Evolutionary conservation across 2,888 invertebrate genomes (phyloP).

Genomic region (Alsophila aescularia): DNA sequence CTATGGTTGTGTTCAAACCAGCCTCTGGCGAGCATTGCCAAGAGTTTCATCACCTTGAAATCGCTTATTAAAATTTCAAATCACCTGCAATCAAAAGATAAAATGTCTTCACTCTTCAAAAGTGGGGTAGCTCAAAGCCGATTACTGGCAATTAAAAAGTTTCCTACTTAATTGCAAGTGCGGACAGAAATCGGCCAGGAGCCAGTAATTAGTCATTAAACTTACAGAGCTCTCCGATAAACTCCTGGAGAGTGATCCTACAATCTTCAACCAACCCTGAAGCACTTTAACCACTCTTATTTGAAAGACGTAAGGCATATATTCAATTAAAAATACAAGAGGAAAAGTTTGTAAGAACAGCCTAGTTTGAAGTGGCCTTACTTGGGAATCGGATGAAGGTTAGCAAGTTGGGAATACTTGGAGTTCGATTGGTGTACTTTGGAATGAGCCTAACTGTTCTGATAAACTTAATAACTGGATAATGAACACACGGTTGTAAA

Average conservation of each 20-base stretch:
- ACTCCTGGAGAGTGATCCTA: slow-evolving; percentile 24
- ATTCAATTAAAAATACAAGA: slow-evolving; percentile 15
- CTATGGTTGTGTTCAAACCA: too few relatives aligned
- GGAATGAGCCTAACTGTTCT: background rate
- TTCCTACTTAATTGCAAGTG: slow-evolving; percentile 18
- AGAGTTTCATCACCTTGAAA: background rate
- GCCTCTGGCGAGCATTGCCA: too few relatives aligned
- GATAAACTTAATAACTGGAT: background rate
- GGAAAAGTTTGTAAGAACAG: slow-evolving; percentile 6
- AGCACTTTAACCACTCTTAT: slow-evolving; percentile 13
- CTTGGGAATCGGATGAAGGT: slow-evolving; percentile 23
- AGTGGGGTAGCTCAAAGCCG: slow-evolving; percentile 3
- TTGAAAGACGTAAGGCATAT: slow-evolving; percentile 3
- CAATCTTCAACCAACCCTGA: slow-evolving; percentile 10
- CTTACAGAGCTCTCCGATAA: slow-evolving; percentile 27
- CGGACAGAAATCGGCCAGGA: slow-evolving; percentile 17
- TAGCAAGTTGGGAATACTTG: slow-evolving; percentile 4
- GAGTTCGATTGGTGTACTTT: slow-evolving; percentile 1
- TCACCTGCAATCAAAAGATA: slow-evolving; percentile 2
- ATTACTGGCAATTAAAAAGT: slow-evolving; percentile 24
- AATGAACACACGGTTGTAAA: background rate
- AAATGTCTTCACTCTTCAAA: background rate
- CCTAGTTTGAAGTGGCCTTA: slow-evolving; percentile 12
- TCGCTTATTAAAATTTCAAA: background rate
- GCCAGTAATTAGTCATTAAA: slow-evolving; percentile 44